Percentiles rank a stretch among this genome's conserved stretches.
These are phyloP conservation scores for Brachirus orientalis DNA, from an alignment of 2,113 vertebrate genomes.

Conservation along the genomic window DNA sequence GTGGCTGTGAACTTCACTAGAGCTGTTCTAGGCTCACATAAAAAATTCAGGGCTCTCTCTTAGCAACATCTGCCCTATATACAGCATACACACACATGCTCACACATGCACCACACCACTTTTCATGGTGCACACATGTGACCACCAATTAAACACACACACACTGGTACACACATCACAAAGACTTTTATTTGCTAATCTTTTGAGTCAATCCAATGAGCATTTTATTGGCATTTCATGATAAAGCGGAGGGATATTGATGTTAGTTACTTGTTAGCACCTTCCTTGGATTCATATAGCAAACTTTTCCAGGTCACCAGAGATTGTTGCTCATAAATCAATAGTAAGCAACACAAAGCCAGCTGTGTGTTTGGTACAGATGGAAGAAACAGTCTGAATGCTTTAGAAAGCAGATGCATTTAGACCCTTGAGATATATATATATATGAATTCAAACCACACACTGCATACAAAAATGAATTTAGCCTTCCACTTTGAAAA, in stretches of 20 bases:
- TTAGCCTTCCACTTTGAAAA: too few relatives aligned
- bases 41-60: constrained; percentile 78
- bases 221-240: constrained; percentile 16
- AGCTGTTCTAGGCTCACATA: constrained; percentile 75
- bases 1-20: constrained; percentile 59
- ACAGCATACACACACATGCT: constrained; percentile 56
- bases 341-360: constrained; percentile 1
- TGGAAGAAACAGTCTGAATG: too few relatives aligned
- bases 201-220: too few relatives aligned
- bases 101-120: constrained; percentile 47
- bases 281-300: constrained; percentile 11
- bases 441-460: too few relatives aligned
- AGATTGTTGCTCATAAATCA: constrained; percentile 9
- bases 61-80: constrained; percentile 77
- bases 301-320: constrained; percentile 20
- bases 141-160: constrained; percentile 26
- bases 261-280: background rate
- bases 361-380: too few relatives aligned
- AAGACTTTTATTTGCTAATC: too few relatives aligned
- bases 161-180: background rate
- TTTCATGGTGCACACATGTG: constrained; percentile 57
- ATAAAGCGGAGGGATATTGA: constrained; percentile 9
- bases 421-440: too few relatives aligned
- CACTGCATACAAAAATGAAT: too few relatives aligned
- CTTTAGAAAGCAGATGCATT: too few relatives aligned